phyloP scores from a whole-genome alignment of 2,888 invertebrate species.

The Griposia aprilina region DNA sequence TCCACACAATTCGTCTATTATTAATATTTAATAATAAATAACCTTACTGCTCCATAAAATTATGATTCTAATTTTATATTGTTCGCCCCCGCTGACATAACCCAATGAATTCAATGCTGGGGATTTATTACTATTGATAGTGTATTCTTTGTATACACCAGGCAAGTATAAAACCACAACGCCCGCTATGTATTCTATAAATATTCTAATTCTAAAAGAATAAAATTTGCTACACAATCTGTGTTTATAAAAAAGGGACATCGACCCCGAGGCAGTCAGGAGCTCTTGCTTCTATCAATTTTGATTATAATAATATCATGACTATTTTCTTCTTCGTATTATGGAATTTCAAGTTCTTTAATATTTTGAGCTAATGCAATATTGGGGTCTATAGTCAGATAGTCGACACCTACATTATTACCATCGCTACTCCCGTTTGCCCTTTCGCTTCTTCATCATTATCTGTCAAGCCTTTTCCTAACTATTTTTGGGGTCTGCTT shows the following conservation, averaged over 20 bases:
- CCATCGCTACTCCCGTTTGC: background rate
- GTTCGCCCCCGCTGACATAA: slow-evolving; percentile 24
- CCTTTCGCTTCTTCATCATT: background rate
- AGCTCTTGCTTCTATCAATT: slow-evolving; percentile 36
- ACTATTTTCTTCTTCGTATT: background rate
- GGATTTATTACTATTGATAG: slow-evolving; percentile 4
- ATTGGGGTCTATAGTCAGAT: background rate
- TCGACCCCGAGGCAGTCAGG: slow-evolving; percentile 43
- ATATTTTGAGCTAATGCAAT: slow-evolving; percentile 2
- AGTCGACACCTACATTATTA: slow-evolving; percentile 7
- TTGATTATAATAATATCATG: slow-evolving; percentile 15
- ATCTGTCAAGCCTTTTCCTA: too few relatives aligned
- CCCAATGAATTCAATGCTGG: slow-evolving; percentile 44
- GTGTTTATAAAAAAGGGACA: slow-evolving; percentile 54
- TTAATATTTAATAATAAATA: background rate
- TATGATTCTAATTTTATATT: slow-evolving; percentile 31
- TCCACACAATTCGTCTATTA: background rate
- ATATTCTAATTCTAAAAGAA: slow-evolving; percentile 47
- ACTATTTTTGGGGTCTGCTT: too few relatives aligned
- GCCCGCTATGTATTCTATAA: slow-evolving; percentile 41
- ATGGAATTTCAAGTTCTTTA: background rate
- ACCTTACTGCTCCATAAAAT: background rate
- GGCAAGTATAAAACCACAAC: slow-evolving; percentile 6
- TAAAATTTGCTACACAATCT: slow-evolving; percentile 44
- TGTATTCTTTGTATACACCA: slow-evolving; percentile 15